Percentiles rank a stretch among this genome's conserved stretches.
Conservation (phyloP, 2,113 vertebrate genomes). For the Coregonus clupeaformis region DNA sequence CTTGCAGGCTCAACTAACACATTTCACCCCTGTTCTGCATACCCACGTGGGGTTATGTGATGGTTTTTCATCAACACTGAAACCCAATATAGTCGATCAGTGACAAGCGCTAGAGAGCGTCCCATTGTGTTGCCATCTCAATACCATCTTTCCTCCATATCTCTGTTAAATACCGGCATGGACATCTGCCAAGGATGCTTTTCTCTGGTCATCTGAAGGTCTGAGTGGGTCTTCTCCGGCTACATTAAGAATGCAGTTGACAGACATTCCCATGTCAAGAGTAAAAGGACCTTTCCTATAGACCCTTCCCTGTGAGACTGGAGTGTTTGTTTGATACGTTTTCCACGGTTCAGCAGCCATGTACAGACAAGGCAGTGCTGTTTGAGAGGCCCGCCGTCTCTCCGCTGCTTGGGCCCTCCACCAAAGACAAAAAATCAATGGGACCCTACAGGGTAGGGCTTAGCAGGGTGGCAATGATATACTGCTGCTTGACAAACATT, state of each 20-base stretch:
- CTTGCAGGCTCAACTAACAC: conserved; percentile 34
- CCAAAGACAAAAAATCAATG: conserved; percentile 64
- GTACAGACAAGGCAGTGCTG: conserved; percentile 32
- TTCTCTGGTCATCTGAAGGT: conserved; percentile 27
- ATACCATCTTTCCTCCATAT: conserved; percentile 21
- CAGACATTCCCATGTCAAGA: conserved; percentile 43
- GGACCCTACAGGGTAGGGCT: conserved; percentile 44
- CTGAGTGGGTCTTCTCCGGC: conserved; percentile 24
- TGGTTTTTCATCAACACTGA: conserved; percentile 54
- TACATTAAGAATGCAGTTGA: conserved; percentile 32
- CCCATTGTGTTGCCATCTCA: conserved; percentile 56
- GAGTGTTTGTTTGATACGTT: conserved; percentile 66
- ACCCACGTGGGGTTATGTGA: conserved; percentile 46
- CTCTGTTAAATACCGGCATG: neutral
- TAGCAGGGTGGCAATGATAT: conserved; percentile 3
- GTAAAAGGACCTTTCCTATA: conserved; percentile 49
- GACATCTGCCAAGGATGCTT: neutral
- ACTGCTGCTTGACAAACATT: conserved; percentile 52
- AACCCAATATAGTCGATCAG: conserved; percentile 60
- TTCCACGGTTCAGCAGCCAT: conserved; percentile 50
- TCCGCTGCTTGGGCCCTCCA: conserved; percentile 46
- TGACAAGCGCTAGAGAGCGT: conserved; percentile 59
- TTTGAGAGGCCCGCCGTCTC: conserved; percentile 39
- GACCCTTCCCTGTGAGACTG: conserved; percentile 30
- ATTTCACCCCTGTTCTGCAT: conserved; percentile 43